These are phyloP conservation scores for Marronus borbonicus DNA, from an alignment of 2,888 invertebrate genomes.

Conservation along the genomic window DNA sequence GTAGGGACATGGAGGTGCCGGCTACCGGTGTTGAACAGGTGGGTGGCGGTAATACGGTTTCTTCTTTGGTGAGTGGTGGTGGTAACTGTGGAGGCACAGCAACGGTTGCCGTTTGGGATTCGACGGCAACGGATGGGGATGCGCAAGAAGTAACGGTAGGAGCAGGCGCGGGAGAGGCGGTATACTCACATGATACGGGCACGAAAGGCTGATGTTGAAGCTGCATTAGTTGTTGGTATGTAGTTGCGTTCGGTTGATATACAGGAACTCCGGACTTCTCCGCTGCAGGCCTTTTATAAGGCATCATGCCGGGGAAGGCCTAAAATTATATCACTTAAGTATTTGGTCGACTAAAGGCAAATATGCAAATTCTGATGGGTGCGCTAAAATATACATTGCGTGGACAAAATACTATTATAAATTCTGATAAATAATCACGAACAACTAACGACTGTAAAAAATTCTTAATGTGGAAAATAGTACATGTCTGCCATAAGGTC, in stretches of 20 bases:
- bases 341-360: background rate
- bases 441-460: too few species aligned
- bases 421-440: too few species aligned
- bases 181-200: constrained; percentile 99
- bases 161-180: constrained; percentile 77
- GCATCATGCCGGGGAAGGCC: constrained; percentile 96
- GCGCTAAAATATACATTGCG: background rate
- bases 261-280: constrained; percentile 97
- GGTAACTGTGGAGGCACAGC: constrained; percentile 59
- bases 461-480: too few species aligned
- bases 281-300: constrained; percentile 96
- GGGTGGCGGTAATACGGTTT: constrained; percentile 57
- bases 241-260: constrained; percentile 91
- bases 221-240: constrained; percentile 96
- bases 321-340: constrained; percentile 65
- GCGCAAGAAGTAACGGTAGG: constrained; percentile 62
- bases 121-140: constrained; percentile 62
- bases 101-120: constrained; percentile 58
- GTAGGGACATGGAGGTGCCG: constrained; percentile 55
- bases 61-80: constrained; percentile 63
- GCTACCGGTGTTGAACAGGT: constrained; percentile 59
- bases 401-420: too few species aligned
- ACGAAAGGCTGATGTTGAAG: constrained; percentile 95
- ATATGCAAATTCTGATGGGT: background rate
- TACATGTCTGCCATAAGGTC: too few species aligned